These are phyloP conservation scores for Pseudococcus viburni DNA, from an alignment of 2,888 invertebrate species.

Conservation along the genomic window DNA sequence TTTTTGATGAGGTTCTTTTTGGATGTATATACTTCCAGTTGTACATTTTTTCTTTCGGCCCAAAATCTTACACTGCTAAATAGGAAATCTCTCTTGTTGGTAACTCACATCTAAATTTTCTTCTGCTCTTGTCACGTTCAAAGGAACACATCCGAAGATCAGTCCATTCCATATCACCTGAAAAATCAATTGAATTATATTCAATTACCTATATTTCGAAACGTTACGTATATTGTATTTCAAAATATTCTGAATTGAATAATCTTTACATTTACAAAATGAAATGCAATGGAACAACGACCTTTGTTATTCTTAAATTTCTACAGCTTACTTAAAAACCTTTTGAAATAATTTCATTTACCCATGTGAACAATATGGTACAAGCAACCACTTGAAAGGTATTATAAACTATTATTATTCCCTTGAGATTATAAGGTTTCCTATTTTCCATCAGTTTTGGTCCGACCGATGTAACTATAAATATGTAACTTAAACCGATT, in stretches of 20 bases:
- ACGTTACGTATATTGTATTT: background rate
- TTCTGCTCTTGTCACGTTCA: background rate
- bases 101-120: slow-evolving; percentile 51
- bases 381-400: slow-evolving; percentile 83
- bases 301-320: background rate
- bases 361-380: slow-evolving; percentile 79
- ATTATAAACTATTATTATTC: slow-evolving; percentile 83
- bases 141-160: slow-evolving; percentile 33
- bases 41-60: too few species aligned
- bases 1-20: too few species aligned
- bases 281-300: background rate
- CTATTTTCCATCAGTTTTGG: slow-evolving; percentile 81
- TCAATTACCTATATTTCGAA: too few species aligned
- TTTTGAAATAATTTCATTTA: slow-evolving; percentile 72
- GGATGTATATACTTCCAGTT: too few species aligned
- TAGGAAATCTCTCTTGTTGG: too few species aligned
- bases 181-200: background rate
- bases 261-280: background rate
- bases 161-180: slow-evolving; percentile 7
- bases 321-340: background rate
- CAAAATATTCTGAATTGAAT: background rate
- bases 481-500: slow-evolving; percentile 75
- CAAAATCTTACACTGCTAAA: too few species aligned
- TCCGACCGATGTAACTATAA: slow-evolving; percentile 76
- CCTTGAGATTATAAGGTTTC: slow-evolving; percentile 78